Conservation (phyloP, 2,888 invertebrate genomes). For the Uropetala carovei region DNA sequence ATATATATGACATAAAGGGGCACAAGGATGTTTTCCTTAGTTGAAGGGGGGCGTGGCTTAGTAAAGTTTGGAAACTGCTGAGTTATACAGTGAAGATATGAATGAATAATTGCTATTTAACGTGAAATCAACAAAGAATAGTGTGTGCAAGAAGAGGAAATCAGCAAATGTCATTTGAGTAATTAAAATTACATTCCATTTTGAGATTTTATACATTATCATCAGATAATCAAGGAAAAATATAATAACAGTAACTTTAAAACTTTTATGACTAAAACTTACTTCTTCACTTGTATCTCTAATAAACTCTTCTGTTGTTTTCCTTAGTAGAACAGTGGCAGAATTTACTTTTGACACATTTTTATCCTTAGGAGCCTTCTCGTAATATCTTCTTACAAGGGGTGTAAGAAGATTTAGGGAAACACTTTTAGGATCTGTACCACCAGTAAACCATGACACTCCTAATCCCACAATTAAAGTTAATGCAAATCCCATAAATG, state of each 20-base stretch:
- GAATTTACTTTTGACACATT: neutral
- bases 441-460: conserved; percentile 22
- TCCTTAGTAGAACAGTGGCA: neutral
- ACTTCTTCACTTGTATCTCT: neutral
- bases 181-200: neutral
- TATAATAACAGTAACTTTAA: neutral
- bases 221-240: neutral
- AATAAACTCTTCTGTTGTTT: neutral
- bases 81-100: too few relatives aligned
- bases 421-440: neutral
- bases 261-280: neutral
- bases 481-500: conserved; percentile 23
- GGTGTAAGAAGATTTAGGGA: conserved; percentile 29
- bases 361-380: neutral
- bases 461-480: conserved; percentile 39
- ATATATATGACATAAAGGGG: too few relatives aligned
- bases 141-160: too few relatives aligned
- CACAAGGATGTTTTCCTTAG: too few relatives aligned
- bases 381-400: conserved; percentile 15
- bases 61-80: too few relatives aligned
- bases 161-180: too few relatives aligned
- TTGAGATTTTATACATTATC: neutral
- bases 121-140: too few relatives aligned
- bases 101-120: neutral
- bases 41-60: too few relatives aligned